These are phyloP conservation scores for Patella caerulea DNA, from an alignment of 2,888 invertebrate genomes.

Conservation along the genomic window DNA sequence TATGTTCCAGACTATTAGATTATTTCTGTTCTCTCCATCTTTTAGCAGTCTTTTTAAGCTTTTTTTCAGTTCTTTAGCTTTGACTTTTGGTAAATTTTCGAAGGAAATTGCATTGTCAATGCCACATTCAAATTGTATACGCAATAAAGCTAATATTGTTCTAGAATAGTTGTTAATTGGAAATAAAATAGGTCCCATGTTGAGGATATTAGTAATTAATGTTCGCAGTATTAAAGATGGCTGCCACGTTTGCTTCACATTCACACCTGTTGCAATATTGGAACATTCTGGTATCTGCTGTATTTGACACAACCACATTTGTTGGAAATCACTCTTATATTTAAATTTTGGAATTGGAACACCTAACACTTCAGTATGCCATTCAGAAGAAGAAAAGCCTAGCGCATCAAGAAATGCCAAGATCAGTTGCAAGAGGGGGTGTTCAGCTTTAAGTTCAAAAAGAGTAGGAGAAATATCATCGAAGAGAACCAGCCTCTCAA, in stretches of 20 bases:
- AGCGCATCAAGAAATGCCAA: constrained; percentile 33
- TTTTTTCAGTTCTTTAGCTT: constrained; percentile 62
- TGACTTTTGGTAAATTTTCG: constrained; percentile 32
- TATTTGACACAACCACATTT: background rate
- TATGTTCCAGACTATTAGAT: constrained; percentile 64
- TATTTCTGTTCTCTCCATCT: constrained; percentile 65
- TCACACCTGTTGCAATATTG: background rate
- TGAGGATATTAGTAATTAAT: constrained; percentile 36
- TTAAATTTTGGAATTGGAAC: background rate
- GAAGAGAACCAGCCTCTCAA: constrained; percentile 69
- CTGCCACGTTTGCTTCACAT: constrained; percentile 19
- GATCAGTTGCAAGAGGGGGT: constrained; percentile 18
- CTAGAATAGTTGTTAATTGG: constrained; percentile 28
- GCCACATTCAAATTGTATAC: constrained; percentile 31
- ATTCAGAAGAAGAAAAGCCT: background rate
- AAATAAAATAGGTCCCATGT: constrained; percentile 42
- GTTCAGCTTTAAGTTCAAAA: constrained; percentile 42
- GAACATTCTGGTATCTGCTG: background rate
- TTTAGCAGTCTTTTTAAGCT: constrained; percentile 65
- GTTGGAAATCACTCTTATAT: background rate
- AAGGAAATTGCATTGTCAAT: constrained; percentile 22
- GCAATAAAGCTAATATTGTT: constrained; percentile 45
- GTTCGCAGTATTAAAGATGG: constrained; percentile 22
- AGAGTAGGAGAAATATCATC: constrained; percentile 67
- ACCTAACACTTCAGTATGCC: background rate